phyloP scores from a whole-genome alignment of 2,113 vertebrate genomes.

The Upupa epops region DNA sequence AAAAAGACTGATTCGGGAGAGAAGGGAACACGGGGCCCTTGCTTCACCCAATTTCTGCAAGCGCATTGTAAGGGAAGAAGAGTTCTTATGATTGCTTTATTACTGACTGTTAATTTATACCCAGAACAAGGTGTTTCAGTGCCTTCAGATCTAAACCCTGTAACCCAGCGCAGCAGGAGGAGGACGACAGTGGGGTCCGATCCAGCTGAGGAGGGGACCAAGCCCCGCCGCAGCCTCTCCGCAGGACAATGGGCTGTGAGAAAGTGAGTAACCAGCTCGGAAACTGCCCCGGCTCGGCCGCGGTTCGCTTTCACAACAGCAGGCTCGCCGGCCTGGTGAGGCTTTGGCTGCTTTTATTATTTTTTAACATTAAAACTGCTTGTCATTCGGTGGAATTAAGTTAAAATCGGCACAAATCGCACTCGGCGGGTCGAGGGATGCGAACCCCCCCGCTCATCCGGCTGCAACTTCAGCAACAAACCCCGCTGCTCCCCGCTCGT shows the following conservation, averaged over 20 bases:
- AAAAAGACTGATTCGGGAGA: not conserved
- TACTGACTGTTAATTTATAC: rapidly evolving
- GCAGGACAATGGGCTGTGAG: not conserved
- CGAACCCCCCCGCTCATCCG: rapidly evolving
- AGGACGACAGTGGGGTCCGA: not conserved
- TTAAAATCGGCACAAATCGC: rapidly evolving
- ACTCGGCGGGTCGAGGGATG: rapidly evolving
- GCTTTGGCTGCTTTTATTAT: rapidly evolving
- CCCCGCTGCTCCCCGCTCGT: rapidly evolving
- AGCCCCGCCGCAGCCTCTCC: not conserved
- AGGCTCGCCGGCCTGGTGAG: rapidly evolving
- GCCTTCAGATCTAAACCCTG: not conserved
- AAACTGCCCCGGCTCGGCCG: not conserved
- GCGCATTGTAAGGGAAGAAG: rapidly evolving
- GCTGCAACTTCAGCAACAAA: not conserved
- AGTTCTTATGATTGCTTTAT: rapidly evolving
- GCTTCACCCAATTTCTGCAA: rapidly evolving
- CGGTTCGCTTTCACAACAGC: not conserved
- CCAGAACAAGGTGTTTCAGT: rapidly evolving
- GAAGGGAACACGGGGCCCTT: rapidly evolving
- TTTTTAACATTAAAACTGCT: not conserved
- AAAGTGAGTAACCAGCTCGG: not conserved
- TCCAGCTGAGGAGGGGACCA: not conserved
- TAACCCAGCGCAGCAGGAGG: not conserved
- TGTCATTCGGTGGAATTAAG: not conserved